Evolutionary conservation across 2,888 invertebrate genomes (phyloP).

Genomic region (Stenodera caucasica): DNA sequence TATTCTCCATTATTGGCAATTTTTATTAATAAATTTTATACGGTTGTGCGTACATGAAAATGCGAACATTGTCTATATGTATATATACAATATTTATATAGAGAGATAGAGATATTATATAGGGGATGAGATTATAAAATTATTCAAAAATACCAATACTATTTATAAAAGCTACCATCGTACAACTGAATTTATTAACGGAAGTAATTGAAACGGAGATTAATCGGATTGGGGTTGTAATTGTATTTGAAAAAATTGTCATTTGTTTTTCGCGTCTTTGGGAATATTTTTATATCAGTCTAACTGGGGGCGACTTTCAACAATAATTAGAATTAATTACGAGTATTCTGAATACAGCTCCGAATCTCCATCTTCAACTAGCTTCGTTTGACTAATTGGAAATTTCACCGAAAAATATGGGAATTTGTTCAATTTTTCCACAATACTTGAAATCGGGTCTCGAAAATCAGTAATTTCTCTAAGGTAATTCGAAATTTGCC

Average conservation of each 20-base stretch:
- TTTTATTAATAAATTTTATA: conserved; percentile 12
- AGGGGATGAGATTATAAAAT: conserved; percentile 3
- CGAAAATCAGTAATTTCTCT: no score
- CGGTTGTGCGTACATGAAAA: conserved; percentile 28
- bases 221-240: background rate
- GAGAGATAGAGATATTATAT: background rate
- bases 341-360: background rate
- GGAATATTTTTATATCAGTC: background rate
- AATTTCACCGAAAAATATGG: no score
- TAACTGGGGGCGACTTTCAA: background rate
- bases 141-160: conserved; percentile 14
- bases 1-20: conserved; percentile 25
- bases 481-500: no score
- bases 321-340: background rate
- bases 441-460: no score
- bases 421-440: no score
- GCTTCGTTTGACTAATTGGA: no score
- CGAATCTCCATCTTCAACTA: no score
- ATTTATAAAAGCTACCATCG: background rate
- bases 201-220: background rate
- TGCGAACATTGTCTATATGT: conserved; percentile 17
- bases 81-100: conserved; percentile 3
- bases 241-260: background rate
- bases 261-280: background rate
- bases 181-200: background rate